Evolutionary conservation across 2,113 vertebrate genomes (phyloP).

Genomic region (Gadus macrocephalus): DNA sequence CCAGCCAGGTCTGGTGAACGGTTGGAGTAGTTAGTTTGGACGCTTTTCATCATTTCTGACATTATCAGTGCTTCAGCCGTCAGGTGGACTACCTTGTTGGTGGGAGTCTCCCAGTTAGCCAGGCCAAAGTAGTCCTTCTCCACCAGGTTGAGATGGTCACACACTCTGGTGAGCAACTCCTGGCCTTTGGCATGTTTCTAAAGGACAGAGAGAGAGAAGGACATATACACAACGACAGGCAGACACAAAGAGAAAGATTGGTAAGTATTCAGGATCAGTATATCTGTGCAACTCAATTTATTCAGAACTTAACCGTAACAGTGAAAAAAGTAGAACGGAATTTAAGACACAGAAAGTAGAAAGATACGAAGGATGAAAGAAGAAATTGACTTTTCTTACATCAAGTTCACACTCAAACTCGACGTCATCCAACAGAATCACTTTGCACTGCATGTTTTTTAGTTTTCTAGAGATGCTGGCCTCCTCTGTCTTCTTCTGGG

Average conservation of each 20-base stretch:
- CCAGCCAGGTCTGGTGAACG: constrained; percentile 85
- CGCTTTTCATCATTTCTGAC: too few species aligned
- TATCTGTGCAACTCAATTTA: not conserved
- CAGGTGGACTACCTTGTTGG: constrained; percentile 72
- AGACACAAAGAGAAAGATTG: not conserved
- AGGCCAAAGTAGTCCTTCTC: constrained; percentile 96
- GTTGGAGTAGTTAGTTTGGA: not conserved
- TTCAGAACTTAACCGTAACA: too few species aligned
- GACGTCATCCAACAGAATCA: constrained; percentile 86
- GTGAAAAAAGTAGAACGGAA: not conserved
- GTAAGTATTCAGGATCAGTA: too few species aligned
- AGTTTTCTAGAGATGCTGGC: constrained; percentile 77
- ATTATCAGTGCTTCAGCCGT: too few species aligned
- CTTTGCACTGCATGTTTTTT: constrained; percentile 87
- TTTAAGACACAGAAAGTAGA: not conserved
- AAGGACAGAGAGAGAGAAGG: constrained; percentile 16
- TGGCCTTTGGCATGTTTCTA: constrained; percentile 96
- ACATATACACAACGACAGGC: not conserved
- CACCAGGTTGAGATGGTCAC: constrained; percentile 90
- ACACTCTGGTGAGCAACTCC: constrained; percentile 87
- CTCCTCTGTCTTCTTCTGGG: constrained; percentile 67
- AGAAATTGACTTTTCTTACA: constrained; percentile 68
- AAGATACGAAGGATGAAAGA: not conserved
- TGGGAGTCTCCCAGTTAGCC: constrained; percentile 79
- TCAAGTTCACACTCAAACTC: constrained; percentile 86